Conservation (phyloP, 37 sponge, comb jelly and placozoan species). For the Agelas oroides region DNA sequence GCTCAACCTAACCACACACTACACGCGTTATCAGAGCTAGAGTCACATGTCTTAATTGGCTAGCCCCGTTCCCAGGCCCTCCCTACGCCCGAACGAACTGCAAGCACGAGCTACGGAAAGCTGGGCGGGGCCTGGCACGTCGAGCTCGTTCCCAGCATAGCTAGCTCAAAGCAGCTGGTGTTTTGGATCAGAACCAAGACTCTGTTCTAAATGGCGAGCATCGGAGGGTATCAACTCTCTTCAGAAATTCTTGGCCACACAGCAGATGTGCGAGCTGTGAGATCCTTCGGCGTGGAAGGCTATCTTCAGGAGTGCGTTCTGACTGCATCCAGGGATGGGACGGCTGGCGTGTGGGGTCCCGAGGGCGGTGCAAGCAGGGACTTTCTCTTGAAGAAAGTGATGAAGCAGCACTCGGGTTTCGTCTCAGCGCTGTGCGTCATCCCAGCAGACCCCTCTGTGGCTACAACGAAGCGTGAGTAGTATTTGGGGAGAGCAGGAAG, state of each 20-base stretch:
- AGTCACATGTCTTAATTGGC: too few species aligned
- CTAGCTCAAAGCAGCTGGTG: too few species aligned
- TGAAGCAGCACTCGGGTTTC: constrained; percentile 62
- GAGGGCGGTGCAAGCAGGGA: constrained; percentile 12
- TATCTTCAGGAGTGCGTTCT: constrained; percentile 31
- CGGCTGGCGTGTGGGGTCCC: constrained; percentile 60
- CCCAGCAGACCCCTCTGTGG: constrained; percentile 29
- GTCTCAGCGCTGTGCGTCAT: constrained; percentile 69
- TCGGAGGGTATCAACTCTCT: constrained; percentile 49
- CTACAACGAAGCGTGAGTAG: constrained; percentile 6
- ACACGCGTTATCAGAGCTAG: too few species aligned
- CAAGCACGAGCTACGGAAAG: too few species aligned
- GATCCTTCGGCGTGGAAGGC: constrained; percentile 13
- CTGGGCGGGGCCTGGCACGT: too few species aligned
- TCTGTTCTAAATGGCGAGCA: too few species aligned
- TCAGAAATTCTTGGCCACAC: constrained; percentile 66
- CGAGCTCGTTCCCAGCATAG: too few species aligned
- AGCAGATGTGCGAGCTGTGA: constrained; percentile 64
- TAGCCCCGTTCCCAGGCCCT: too few species aligned
- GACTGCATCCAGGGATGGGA: constrained; percentile 74
- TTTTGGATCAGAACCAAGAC: too few species aligned
- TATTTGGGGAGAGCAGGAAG: background rate
- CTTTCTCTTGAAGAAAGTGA: constrained; percentile 36
- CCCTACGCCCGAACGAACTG: too few species aligned
- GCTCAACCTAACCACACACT: too few species aligned